These are phyloP conservation scores for Dasypogon diadema DNA, from an alignment of 2,888 invertebrate genomes.

Conservation along the genomic window DNA sequence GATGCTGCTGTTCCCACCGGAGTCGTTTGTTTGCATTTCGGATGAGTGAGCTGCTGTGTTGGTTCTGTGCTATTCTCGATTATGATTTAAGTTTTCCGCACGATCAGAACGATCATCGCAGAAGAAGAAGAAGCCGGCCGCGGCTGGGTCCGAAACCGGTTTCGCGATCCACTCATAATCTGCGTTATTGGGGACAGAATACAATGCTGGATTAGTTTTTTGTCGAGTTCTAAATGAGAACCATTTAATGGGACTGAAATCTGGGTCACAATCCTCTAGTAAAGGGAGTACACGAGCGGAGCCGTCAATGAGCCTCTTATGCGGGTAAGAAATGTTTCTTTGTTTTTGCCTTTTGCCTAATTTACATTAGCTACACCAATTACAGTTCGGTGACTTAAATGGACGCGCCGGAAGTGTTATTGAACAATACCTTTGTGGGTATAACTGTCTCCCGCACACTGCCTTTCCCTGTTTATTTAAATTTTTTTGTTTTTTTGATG, in stretches of 20 bases:
- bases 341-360: too few relatives aligned
- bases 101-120: conserved; percentile 10
- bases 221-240: background rate
- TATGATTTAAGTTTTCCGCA: conserved; percentile 7
- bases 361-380: conserved; percentile 26
- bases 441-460: background rate
- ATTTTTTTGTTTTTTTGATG: background rate
- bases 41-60: background rate
- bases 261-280: conserved; percentile 14
- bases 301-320: conserved; percentile 40
- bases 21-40: conserved; percentile 1
- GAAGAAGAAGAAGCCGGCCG: background rate
- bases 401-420: conserved; percentile 23
- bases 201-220: conserved; percentile 32
- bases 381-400: conserved; percentile 33
- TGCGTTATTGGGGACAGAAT: background rate
- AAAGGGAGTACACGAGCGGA: conserved; percentile 1
- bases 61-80: conserved; percentile 4
- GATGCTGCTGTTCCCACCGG: background rate
- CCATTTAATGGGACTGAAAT: conserved; percentile 12
- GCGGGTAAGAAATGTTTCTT: conserved; percentile 40
- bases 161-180: conserved; percentile 7
- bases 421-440: conserved; percentile 1
- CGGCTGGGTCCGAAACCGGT: conserved; percentile 19
- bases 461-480: background rate